A percentile compares a stretch with the other conserved stretches of the same genome.
Evolutionary conservation across 2,888 invertebrate genomes (phyloP).

Genomic region (Plebejus melissa): DNA sequence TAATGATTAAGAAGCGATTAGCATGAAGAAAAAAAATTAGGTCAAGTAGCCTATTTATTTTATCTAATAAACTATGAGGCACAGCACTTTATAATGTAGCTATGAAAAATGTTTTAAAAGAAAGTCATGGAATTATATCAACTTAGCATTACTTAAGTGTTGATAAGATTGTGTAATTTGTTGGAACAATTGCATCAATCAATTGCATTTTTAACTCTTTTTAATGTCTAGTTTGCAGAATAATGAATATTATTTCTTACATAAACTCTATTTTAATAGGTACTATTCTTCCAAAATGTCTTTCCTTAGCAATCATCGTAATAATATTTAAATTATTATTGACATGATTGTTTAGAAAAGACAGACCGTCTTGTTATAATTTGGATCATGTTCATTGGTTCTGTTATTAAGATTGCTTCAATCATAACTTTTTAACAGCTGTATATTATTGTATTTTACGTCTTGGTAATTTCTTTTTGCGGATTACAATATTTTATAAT

Average conservation of each 20-base stretch:
- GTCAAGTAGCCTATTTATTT: too few relatives aligned
- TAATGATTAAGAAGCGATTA: too few relatives aligned
- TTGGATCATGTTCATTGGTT: not conserved
- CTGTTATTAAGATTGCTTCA: not conserved
- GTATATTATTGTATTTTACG: not conserved
- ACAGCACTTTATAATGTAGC: too few relatives aligned
- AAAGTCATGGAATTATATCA: not conserved
- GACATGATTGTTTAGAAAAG: too few relatives aligned
- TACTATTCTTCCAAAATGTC: not conserved
- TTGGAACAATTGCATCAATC: not conserved
- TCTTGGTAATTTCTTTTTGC: not conserved
- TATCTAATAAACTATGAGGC: too few relatives aligned
- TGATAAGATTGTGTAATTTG: not conserved
- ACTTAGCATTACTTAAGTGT: not conserved
- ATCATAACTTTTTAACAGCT: not conserved
- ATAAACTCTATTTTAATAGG: not conserved
- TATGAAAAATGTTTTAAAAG: too few relatives aligned
- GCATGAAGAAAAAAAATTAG: too few relatives aligned
- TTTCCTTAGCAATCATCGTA: not conserved
- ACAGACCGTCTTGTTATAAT: not conserved
- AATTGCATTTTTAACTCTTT: not conserved
- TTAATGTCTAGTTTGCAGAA: not conserved
- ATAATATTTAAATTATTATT: too few relatives aligned
- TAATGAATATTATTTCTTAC: not conserved
- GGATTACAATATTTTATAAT: not conserved